Evolutionary conservation across 2,113 vertebrate species (phyloP).

Genomic region (Anoura caudifer): DNA sequence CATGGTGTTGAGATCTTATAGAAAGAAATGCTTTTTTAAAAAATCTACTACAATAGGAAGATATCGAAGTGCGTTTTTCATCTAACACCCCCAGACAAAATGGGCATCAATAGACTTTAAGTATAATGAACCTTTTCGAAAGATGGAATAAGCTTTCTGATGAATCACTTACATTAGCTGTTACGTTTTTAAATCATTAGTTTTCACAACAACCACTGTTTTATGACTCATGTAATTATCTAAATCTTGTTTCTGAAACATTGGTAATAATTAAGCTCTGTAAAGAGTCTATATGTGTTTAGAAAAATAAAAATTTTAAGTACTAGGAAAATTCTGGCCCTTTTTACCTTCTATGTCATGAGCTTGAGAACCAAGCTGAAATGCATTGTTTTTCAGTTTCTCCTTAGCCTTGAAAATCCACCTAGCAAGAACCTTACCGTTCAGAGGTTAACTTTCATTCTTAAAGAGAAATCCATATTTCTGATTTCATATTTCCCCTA

Average conservation of each 20-base stretch:
- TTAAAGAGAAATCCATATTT: not conserved
- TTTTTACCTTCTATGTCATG: not conserved
- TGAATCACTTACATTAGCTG: not conserved
- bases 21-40: not conserved
- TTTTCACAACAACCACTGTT: conserved; percentile 5
- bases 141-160: not conserved
- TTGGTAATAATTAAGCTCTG: not conserved
- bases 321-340: not conserved
- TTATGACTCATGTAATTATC: not conserved
- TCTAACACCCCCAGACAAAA: not conserved
- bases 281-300: not conserved
- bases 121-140: not conserved
- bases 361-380: not conserved
- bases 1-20: not conserved
- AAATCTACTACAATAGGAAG: not conserved
- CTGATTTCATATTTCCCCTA: not conserved
- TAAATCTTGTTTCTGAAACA: not conserved
- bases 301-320: not conserved
- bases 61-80: not conserved
- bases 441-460: not conserved
- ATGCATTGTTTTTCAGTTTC: not conserved
- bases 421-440: not conserved
- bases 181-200: not conserved
- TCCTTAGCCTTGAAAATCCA: not conserved
- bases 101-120: not conserved